These are phyloP conservation scores for Thaumatotibia leucotreta DNA, from an alignment of 1,140 invertebrate species.

Conservation along the genomic window DNA sequence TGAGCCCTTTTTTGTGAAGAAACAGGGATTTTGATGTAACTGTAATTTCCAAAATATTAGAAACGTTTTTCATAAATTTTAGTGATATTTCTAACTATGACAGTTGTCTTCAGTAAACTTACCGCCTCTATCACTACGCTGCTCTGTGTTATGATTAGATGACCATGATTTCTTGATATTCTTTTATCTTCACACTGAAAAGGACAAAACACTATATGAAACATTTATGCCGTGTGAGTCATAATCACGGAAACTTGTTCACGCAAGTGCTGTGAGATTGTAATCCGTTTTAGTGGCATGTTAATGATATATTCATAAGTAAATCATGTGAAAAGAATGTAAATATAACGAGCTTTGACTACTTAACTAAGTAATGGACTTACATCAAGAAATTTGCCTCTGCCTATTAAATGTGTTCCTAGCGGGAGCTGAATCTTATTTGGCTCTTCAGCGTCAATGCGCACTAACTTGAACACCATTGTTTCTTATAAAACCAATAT, in stretches of 20 bases:
- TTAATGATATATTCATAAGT: neutral
- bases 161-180: constrained; percentile 57
- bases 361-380: constrained; percentile 20
- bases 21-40: constrained; percentile 62
- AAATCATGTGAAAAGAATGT: neutral
- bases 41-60: constrained; percentile 23
- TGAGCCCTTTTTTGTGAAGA: constrained; percentile 34
- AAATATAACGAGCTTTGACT: neutral
- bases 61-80: constrained; percentile 6
- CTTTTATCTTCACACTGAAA: constrained; percentile 56
- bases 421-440: constrained; percentile 41
- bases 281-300: too few species aligned
- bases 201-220: neutral
- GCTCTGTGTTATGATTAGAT: constrained; percentile 36
- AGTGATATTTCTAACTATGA: neutral
- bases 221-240: too few species aligned
- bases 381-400: constrained; percentile 52
- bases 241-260: too few species aligned
- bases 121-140: constrained; percentile 50
- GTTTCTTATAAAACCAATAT: neutral
- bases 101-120: constrained; percentile 22
- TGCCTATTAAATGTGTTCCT: constrained; percentile 51
- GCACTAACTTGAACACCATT: constrained; percentile 55
- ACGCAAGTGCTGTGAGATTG: too few species aligned
- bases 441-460: constrained; percentile 35